Evolutionary conservation across 2,797 vertebrate species (phyloP), one percentile per base, ranked within the genome.

Genomic region (Philypnodon macrostomus): DNA sequence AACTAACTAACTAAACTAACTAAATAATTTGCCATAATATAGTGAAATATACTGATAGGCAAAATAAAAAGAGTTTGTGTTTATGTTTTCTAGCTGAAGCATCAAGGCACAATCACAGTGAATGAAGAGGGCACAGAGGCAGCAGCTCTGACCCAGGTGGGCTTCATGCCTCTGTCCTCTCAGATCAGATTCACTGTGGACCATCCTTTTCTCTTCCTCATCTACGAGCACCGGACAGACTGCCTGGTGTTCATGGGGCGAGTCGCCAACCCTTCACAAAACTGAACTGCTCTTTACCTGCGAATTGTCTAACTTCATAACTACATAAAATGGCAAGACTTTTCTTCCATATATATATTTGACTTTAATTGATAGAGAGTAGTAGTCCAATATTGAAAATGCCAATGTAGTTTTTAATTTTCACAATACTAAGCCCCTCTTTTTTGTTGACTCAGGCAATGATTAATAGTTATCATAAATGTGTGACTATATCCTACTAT

Each of bases 111-210:
- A 15, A 98, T 99, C 79, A 99, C 90, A 0, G 95, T 99, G 80
- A 96, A 99, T 0, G 97, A 99, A 68, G 97, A 98, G 64, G 97
- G 97, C 16, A 98, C 95, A 0, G 92, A 97, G 60, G 96, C 95
- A 0, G 94, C 90, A 0, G 80, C 93, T 0, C 77, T 98, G 52
- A 97, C 96, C 57, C 90, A 88, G 0, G 89, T 96, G 9, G 94
- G 93, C 29, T 99, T 99, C 80, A 99, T 95, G 94, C 97, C 97
- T 0, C 89, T 99, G 40, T 95, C 96, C 9, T 87, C 93, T 27
- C 97, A 98, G 85, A 93, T 89, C 32, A 94, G 90, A 18, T 97
- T 99, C 11, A 36, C 85, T 0, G 89, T 92, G 0, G 94, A 97
- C 70, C 93, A 90, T 0, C 97, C 96, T 2, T 98, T 99, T 70